Conservation (phyloP, 2,113 vertebrate species). For the Meriones unguiculatus region DNA sequence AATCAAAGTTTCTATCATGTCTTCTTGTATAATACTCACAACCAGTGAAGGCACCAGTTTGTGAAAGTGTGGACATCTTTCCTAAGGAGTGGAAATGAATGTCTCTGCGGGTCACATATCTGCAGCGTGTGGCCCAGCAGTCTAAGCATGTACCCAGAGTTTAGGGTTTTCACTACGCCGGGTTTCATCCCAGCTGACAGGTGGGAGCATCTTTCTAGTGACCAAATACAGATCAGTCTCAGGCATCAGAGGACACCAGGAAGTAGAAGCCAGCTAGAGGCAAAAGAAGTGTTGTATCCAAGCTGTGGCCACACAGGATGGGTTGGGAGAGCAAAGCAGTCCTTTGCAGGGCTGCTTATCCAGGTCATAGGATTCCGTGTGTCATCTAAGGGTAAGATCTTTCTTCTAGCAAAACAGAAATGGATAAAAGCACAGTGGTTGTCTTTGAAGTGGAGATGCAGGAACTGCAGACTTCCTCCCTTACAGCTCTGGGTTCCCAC, state of each 20-base stretch:
- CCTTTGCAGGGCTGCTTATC: background rate
- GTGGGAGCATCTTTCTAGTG: background rate
- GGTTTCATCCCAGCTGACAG: background rate
- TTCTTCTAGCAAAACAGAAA: conserved; percentile 40
- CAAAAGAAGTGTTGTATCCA: background rate
- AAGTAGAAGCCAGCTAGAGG: background rate
- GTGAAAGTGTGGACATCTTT: background rate
- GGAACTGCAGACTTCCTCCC: background rate
- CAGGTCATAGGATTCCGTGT: background rate
- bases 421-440: background rate
- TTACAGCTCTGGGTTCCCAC: background rate
- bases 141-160: background rate
- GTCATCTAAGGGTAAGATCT: background rate
- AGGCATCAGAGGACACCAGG: background rate
- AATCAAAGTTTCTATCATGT: background rate
- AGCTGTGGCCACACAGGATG: too few relatives aligned
- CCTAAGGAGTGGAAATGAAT: background rate
- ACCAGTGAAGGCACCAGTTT: background rate
- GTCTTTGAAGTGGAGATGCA: background rate
- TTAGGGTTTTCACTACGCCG: background rate
- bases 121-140: background rate
- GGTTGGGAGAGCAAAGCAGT: background rate
- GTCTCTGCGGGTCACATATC: background rate
- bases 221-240: background rate
- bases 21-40: too few relatives aligned